These are phyloP conservation scores for Melanargia galathea DNA, from an alignment of 2,888 invertebrate genomes.

Conservation along the genomic window DNA sequence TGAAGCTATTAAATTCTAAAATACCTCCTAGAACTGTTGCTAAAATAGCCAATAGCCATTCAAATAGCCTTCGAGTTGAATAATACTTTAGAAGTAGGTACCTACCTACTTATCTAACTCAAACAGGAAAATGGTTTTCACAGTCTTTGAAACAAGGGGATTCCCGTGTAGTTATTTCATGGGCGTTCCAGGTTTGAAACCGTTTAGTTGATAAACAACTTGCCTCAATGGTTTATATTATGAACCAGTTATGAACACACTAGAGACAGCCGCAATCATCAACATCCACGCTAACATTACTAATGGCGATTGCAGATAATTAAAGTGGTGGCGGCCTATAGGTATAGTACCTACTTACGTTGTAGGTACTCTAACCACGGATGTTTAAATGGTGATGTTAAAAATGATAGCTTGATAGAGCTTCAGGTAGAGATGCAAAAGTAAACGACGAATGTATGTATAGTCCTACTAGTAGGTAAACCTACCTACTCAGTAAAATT, in stretches of 20 bases:
- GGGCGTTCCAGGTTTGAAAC: neutral
- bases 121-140: neutral
- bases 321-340: constrained; percentile 14
- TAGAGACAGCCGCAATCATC: constrained; percentile 44
- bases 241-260: too few relatives aligned
- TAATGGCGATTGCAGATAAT: constrained; percentile 12
- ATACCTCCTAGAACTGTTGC: too few relatives aligned
- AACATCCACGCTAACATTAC: constrained; percentile 48
- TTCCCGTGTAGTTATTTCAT: too few relatives aligned
- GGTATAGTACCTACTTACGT: too few relatives aligned
- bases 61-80: too few relatives aligned
- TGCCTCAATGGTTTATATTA: constrained; percentile 50
- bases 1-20: neutral
- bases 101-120: too few relatives aligned
- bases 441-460: neutral
- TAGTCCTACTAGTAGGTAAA: too few relatives aligned
- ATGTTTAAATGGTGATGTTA: constrained; percentile 18
- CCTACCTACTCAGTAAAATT: too few relatives aligned
- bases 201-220: constrained; percentile 42
- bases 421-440: too few relatives aligned
- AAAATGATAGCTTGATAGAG: constrained; percentile 7
- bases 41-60: too few relatives aligned
- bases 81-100: too few relatives aligned
- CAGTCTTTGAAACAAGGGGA: too few relatives aligned
- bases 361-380: constrained; percentile 25